Base-by-base conservation (phyloP, 2,797 vertebrate species). In the Tapera naevia region DNA sequence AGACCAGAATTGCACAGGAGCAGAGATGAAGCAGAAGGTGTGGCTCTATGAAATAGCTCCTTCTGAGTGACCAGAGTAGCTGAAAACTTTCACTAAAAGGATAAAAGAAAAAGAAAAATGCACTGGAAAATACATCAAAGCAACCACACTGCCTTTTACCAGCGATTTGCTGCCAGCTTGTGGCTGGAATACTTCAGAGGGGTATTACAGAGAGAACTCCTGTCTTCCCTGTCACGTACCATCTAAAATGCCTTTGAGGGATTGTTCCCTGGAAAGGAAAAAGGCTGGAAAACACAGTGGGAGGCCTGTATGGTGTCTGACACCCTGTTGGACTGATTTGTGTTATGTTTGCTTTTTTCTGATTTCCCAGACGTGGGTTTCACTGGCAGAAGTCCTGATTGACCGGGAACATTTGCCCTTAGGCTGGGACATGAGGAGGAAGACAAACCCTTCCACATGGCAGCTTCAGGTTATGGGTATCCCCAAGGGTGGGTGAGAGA, bases 1-100 rank as follows among this genome's bases (percentile, higher is more conserved):
- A 53, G 45, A 39, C 45, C 41, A 54, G 33, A 30, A 17, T 11
- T 78, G 24, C 22, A 5, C 10, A 41, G 10, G 61, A 78, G 45
- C 48, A 71, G 33, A 74, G 83, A 24, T 1, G 4, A 32, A 45
- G 57, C 18, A 56, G 25, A 75, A 48, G 17, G 30, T 39, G 37
- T 8, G 62, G 79, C 64, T 80, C 70, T 62, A 88, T 75, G 74
- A 93, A 86, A 86, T 45, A 80, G 41, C 78, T 93, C 64, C 41
- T 79, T 51, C 64, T 58, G 18, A 60, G 41, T 56, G 51, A 74
- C 11, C 70, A 51, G 80, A 72, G 86, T 48, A 54, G 56, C 71
- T 61, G 48, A 86, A 79, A 79, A 53, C 41, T 46, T 54, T 23
- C 39, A 19, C 27, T 70, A 13, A 62, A 61, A 54, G 11, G 7